These are phyloP conservation scores for Bradysia coprophila DNA, from an alignment of 1,140 invertebrate species.

Conservation along the genomic window DNA sequence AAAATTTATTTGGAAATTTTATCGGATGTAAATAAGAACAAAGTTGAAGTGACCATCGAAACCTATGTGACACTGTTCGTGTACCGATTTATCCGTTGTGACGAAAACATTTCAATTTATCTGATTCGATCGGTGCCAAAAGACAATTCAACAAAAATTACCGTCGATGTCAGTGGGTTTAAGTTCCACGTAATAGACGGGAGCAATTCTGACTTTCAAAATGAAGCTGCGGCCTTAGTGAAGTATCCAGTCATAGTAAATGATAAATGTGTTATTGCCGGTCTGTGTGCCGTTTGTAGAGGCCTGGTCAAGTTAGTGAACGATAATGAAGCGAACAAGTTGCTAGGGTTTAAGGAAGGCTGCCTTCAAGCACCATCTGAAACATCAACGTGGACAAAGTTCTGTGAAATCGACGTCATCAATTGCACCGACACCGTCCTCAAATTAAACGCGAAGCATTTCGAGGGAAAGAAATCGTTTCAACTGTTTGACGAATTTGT, in stretches of 20 bases:
- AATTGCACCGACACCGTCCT: constrained; percentile 9
- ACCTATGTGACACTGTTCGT: constrained; percentile 2
- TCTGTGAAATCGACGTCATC: constrained; percentile 69
- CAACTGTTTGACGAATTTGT: constrained; percentile 40
- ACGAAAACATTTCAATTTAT: no score
- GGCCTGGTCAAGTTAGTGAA: constrained; percentile 33
- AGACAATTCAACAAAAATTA: no score
- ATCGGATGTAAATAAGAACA: background rate
- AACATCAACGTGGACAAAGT: constrained; percentile 76
- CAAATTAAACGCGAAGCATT: background rate
- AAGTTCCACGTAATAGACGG: no score
- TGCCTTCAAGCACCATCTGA: constrained; percentile 69
- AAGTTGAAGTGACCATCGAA: background rate
- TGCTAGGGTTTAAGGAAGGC: constrained; percentile 57
- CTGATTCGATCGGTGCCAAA: no score
- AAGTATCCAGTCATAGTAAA: constrained; percentile 35
- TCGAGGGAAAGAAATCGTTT: constrained; percentile 4
- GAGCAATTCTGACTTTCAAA: no score
- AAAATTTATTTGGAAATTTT: background rate
- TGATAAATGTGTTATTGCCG: constrained; percentile 37
- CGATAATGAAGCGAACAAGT: constrained; percentile 24
- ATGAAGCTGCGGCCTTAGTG: constrained; percentile 24
- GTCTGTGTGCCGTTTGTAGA: constrained; percentile 42
- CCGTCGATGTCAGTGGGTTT: no score
- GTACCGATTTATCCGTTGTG: background rate